Evolutionary conservation across 1,140 invertebrate species (phyloP).

Genomic region (Drosophila nasuta): DNA sequence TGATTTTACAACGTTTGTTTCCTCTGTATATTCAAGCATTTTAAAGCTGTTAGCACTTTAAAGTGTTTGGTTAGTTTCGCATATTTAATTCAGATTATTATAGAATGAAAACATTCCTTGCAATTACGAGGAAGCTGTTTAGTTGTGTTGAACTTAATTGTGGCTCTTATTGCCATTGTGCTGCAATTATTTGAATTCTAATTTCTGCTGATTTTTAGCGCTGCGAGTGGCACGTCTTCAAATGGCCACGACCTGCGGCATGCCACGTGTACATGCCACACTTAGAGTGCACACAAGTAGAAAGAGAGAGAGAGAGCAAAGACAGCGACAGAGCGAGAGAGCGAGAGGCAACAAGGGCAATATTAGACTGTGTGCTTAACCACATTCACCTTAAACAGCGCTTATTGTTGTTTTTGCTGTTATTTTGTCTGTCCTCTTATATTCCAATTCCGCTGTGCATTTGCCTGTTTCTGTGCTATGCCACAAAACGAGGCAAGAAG

Average conservation of each 20-base stretch:
- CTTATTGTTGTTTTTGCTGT: slow-evolving; percentile 14
- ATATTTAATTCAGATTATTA: too few relatives aligned
- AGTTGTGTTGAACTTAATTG: too few relatives aligned
- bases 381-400: slow-evolving; percentile 35
- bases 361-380: slow-evolving; percentile 19
- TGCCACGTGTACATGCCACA: slow-evolving; percentile 11
- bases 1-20: too few relatives aligned
- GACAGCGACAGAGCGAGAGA: not conserved
- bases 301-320: not conserved
- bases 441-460: slow-evolving; percentile 46
- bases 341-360: not conserved
- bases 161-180: not conserved
- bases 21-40: too few relatives aligned
- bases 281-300: not conserved
- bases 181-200: slow-evolving; percentile 13
- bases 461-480: slow-evolving; percentile 37
- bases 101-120: too few relatives aligned
- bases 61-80: too few relatives aligned
- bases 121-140: too few relatives aligned
- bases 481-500: slow-evolving; percentile 10
- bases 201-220: slow-evolving; percentile 18
- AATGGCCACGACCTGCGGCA: slow-evolving; percentile 1
- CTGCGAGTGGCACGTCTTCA: not conserved
- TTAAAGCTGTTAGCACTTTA: too few relatives aligned
- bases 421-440: slow-evolving; percentile 19